A percentile compares a stretch with the other conserved stretches of the same genome.
Evolutionary conservation across 2,113 vertebrate genomes (phyloP).

Genomic region (Collichthys lucidus): DNA sequence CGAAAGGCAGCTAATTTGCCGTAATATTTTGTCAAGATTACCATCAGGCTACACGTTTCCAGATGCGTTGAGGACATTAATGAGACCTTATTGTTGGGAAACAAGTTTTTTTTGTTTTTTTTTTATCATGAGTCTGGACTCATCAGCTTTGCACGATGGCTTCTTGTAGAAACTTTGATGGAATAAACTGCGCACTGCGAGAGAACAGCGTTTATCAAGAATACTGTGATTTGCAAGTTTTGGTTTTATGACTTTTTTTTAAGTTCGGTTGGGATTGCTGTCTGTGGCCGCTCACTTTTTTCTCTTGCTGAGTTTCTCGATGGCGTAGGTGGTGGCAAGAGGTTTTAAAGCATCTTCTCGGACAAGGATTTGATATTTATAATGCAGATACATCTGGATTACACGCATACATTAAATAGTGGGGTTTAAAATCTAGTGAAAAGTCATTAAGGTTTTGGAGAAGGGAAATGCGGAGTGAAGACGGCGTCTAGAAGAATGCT

Average conservation of each 20-base stretch:
- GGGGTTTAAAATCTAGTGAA: constrained; percentile 14
- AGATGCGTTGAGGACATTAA: constrained; percentile 1
- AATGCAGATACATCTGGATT: constrained; percentile 41
- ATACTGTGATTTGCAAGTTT: constrained; percentile 45
- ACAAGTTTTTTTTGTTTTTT: constrained; percentile 3
- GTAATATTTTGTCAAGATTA: constrained; percentile 12
- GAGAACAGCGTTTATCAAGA: constrained; percentile 31
- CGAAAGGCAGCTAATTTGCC: constrained; percentile 35
- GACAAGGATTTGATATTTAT: constrained; percentile 37
- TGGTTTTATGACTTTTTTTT: constrained; percentile 61
- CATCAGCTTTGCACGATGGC: constrained; percentile 27
- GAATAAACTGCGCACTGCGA: constrained; percentile 45
- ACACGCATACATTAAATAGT: constrained; percentile 30
- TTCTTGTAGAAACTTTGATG: constrained; percentile 24
- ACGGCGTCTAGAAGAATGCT: constrained; percentile 84
- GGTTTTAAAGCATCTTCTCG: constrained; percentile 3
- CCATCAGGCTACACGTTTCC: constrained; percentile 4
- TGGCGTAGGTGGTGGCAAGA: constrained; percentile 50
- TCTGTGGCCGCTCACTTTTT: constrained; percentile 45
- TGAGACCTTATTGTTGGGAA: neutral
- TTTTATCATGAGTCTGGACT: constrained; percentile 32
- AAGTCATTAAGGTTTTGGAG: constrained; percentile 30
- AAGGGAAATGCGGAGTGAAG: constrained; percentile 72
- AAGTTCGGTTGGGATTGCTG: constrained; percentile 37
- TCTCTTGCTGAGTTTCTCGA: constrained; percentile 48